Evolutionary conservation across 2,113 vertebrate genomes (phyloP).

Genomic region (Pristiophorus japonicus): DNA sequence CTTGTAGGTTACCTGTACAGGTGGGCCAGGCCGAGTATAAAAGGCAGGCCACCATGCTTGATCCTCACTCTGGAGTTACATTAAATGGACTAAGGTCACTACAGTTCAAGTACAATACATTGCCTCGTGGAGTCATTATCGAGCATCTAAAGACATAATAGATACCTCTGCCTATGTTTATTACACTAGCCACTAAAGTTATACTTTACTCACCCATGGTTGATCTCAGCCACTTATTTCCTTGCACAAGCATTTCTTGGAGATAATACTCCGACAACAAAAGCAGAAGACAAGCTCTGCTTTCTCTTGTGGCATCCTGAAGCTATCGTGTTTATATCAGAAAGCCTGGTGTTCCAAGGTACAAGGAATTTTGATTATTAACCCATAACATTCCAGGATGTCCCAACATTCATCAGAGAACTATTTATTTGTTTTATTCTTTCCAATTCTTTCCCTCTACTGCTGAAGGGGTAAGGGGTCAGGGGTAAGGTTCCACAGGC

Average conservation of each 20-base stretch:
- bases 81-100: too few species aligned
- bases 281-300: not conserved
- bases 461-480: not conserved
- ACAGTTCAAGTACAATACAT: too few species aligned
- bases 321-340: not conserved
- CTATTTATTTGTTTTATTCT: not conserved
- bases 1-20: too few species aligned
- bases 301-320: not conserved
- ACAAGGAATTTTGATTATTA: too few species aligned
- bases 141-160: too few species aligned
- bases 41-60: too few species aligned
- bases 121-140: too few species aligned
- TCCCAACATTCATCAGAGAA: not conserved
- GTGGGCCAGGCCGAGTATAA: too few species aligned
- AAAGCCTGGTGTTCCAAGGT: not conserved
- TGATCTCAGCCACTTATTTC: not conserved
- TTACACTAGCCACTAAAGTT: too few species aligned
- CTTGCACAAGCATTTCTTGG: not conserved
- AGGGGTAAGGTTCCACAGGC: not conserved
- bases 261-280: too few species aligned
- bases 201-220: not conserved
- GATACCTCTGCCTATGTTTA: not conserved
- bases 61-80: too few species aligned
- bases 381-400: not conserved
- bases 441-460: not conserved